Base-by-base conservation (phyloP, 2,797 vertebrate genomes). In the Alfaro cultratus region DNA sequence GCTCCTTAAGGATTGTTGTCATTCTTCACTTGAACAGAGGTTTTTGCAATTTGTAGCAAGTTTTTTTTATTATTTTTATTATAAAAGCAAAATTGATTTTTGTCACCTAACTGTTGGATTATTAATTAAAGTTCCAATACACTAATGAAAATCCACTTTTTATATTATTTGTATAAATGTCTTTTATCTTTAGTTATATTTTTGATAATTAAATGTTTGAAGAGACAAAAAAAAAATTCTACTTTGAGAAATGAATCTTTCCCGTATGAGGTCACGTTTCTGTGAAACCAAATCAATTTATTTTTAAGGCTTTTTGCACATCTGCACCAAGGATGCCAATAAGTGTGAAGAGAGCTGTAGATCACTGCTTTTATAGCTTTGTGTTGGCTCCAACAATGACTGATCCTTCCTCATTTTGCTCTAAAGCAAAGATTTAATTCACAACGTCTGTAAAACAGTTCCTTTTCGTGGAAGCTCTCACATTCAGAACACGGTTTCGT, bases 401-500 rank as follows among this genome's bases (percentile, higher is more conserved):
- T 41, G 74, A 85, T 82, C 41, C 75, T 74, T 77, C 87, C 77
- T 81, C 62, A 79, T 77, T 84, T 4, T 60, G 73, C 74, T 82
- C 75, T 80, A 77, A 81, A 88, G 51, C 45, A 78, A 78, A 78
- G 47, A 80, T 71, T 81, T 73, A 79, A 82, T 83, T 80, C 76
- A 11, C 12, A 26, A 43, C 75, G 76, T 73, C 83, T 43, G 18
- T 46, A 10, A 72, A 82, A 72, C 2, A 80, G 68, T 62, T 86
- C 79, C 78, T 78, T 76, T 49, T 47, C 81, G 79, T 23, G n/a
- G 75, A 82, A 77, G 80, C 79, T 78, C 77, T 76, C 74, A 77
- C 82, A 87, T 83, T 88, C 80, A 74, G 71, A 88, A 83, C 89
- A 85, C 21, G 2, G 81, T 87, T 89, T 87, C 79, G 80, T 31